Base-by-base conservation (phyloP, 2,113 vertebrate species). In the Oryzias javanicus region DNA sequence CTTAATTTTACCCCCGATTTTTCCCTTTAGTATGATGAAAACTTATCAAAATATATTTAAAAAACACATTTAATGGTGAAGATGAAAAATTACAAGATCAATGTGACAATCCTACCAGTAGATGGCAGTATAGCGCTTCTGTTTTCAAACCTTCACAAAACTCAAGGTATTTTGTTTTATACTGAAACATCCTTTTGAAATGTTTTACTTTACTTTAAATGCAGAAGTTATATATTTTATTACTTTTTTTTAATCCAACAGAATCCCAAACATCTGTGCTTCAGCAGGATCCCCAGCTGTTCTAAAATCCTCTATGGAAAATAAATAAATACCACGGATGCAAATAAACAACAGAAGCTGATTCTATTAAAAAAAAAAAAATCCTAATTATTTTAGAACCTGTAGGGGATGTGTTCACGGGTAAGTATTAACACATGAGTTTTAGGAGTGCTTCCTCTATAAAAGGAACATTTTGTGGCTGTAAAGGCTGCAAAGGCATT, bases 371-470 rank as follows among this genome's bases (percentile, higher is more conserved):
- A 22, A 22, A 22, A n/a, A n/a, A 67, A 72, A 67, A 17, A 58
- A 63, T 61, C 25, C 25, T 40, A 27, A 62, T 82, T 79, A 74
- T 67, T 52, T 45, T 55, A 52, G 2, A 70, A 46, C 64, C 53
- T 20, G 20, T 54, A 57, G 58, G 60, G 49, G 51, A 75, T 41
- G 16, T 6, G 4, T 68, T 73, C 46, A 66, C 67, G 59, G 71
- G 55, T 86, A 80, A 86, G 78, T 74, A 75, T 76, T 67, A 83
- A 82, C 81, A 89, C 61, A 82, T 83, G 84, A 80, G 51, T 72
- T 42, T 60, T 72, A 50, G 15, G 64, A 66, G 47, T 40, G 22
- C 59, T 70, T 80, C 51, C 62, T 52, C 64, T 70, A 68, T 72
- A 66, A 74, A 41, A 65, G 18, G 24, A 55, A 42, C 35, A 42